Conservation (phyloP, 2,113 vertebrate genomes). For the Mixornis gularis region DNA sequence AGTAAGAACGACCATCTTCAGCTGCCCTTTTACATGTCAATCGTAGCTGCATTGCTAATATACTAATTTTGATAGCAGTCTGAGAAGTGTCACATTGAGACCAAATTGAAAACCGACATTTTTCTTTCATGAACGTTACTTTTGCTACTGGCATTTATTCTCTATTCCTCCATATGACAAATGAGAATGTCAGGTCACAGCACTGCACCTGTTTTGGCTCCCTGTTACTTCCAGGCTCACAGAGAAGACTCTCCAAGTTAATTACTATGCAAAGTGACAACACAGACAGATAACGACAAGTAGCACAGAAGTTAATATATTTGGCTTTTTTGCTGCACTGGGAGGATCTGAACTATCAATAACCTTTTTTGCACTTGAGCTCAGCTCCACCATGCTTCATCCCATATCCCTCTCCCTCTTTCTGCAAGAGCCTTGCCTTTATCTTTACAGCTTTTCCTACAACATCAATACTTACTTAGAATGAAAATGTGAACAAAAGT, state of each 20-base stretch:
- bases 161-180: conserved; percentile 43
- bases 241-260: conserved; percentile 32
- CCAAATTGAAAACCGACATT: conserved; percentile 67
- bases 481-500: not conserved
- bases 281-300: not conserved
- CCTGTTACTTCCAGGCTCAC: conserved; percentile 53
- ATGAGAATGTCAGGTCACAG: conserved; percentile 73
- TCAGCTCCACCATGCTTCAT: not conserved
- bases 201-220: conserved; percentile 40
- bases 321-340: not conserved
- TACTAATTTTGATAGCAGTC: conserved; percentile 61
- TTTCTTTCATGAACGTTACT: conserved; percentile 63
- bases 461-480: not conserved
- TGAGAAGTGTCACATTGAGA: conserved; percentile 25
- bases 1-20: not conserved
- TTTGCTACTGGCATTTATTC: conserved; percentile 72
- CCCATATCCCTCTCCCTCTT: not conserved
- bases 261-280: conserved; percentile 60
- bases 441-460: not conserved
- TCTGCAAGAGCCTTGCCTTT: not conserved
- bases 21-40: not conserved
- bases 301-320: not conserved
- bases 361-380: not conserved
- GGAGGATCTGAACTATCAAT: not conserved
- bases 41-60: conserved; percentile 47